phyloP scores from a whole-genome alignment of 2,888 invertebrate genomes.

The Aphrophora alni region DNA sequence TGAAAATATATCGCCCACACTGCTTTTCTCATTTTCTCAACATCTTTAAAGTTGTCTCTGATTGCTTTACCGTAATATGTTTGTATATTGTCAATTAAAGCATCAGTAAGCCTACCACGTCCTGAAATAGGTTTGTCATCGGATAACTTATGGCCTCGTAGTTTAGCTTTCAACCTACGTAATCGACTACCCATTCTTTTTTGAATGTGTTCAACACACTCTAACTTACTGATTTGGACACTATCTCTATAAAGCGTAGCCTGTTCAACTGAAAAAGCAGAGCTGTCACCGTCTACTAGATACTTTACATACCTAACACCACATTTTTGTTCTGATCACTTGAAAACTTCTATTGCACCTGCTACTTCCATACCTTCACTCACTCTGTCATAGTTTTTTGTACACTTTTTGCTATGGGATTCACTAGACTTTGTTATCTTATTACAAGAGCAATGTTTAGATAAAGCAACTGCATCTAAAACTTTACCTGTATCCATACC shows the following conservation, averaged over 20 bases:
- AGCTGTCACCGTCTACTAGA: neutral
- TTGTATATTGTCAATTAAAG: no score
- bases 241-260: neutral
- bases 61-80: no score
- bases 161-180: neutral
- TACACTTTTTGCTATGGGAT: neutral
- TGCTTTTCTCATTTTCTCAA: neutral
- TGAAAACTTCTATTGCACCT: neutral
- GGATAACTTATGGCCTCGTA: neutral
- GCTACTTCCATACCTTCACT: neutral
- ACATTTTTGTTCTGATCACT: neutral
- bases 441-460: neutral
- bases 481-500: slow-evolving; percentile 14
- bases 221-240: neutral
- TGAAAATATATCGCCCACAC: slow-evolving; percentile 2
- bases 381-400: neutral
- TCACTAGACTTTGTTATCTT: slow-evolving; percentile 25
- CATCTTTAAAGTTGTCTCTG: no score
- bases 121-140: neutral
- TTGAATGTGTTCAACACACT: neutral
- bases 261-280: neutral
- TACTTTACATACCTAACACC: neutral
- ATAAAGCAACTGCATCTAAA: slow-evolving; percentile 7
- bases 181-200: neutral
- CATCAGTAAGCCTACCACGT: neutral